Evolutionary conservation across 2,797 vertebrate genomes (phyloP).

Genomic region (Xenops minutus): DNA sequence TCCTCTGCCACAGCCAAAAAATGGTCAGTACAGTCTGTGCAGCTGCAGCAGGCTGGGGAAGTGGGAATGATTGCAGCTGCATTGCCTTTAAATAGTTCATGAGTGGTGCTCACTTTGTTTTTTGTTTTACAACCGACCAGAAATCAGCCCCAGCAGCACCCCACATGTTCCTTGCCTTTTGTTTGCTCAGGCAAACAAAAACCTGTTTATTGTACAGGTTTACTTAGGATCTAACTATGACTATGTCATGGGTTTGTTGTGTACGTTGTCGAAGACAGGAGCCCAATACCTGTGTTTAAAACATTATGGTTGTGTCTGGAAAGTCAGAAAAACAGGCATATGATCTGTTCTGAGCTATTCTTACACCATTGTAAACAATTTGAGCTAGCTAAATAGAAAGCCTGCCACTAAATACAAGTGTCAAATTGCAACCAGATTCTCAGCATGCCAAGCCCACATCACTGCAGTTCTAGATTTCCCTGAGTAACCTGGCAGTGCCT

Average conservation of each 20-base stretch:
- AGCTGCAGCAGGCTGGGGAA: neutral
- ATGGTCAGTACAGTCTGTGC: neutral
- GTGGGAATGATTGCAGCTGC: neutral
- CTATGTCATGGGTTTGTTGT: neutral
- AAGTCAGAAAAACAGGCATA: neutral
- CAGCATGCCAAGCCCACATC: neutral
- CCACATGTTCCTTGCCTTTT: neutral
- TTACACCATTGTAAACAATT: neutral
- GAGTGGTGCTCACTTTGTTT: neutral
- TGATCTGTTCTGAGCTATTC: conserved; percentile 12
- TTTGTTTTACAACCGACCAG: neutral
- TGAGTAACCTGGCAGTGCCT: neutral
- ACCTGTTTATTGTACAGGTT: neutral
- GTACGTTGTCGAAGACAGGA: neutral
- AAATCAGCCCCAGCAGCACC: neutral
- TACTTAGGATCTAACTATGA: neutral
- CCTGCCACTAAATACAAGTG: conserved; percentile 5
- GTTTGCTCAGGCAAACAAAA: neutral
- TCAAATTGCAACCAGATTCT: conserved; percentile 40
- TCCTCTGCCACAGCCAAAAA: neutral
- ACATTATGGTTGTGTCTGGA: neutral
- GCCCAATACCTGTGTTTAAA: neutral
- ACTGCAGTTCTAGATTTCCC: neutral
- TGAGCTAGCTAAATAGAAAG: conserved; percentile 18
- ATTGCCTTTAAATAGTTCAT: conserved; percentile 5